Conservation (phyloP, 2,113 vertebrate genomes). For the Syngnathus floridae region DNA sequence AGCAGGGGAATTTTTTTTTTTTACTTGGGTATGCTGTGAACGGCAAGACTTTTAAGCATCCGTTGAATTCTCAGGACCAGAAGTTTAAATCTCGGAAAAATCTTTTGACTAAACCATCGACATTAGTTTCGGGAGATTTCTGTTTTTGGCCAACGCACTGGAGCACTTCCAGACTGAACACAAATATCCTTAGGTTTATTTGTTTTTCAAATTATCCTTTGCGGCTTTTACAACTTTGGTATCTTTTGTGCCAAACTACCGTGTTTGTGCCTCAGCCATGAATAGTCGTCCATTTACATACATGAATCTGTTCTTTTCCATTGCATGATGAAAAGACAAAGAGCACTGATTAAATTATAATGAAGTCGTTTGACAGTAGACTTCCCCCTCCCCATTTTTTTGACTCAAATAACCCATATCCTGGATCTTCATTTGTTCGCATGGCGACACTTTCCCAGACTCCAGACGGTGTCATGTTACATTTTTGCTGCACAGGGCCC, state of each 20-base stretch:
- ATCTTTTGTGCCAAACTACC: not conserved
- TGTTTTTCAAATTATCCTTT: not conserved
- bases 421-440: conserved; percentile 51
- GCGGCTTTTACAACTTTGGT: too few relatives aligned
- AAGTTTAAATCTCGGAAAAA: too few relatives aligned
- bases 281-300: not conserved
- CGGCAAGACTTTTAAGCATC: too few relatives aligned
- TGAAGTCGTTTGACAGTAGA: conserved; percentile 23
- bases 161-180: not conserved
- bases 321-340: not conserved
- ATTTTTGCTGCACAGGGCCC: conserved; percentile 57
- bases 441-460: conserved; percentile 64
- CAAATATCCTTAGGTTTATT: not conserved
- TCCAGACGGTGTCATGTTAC: conserved; percentile 60
- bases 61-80: too few relatives aligned
- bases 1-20: not conserved
- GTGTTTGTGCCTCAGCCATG: not conserved
- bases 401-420: conserved; percentile 43
- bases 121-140: not conserved
- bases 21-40: not conserved
- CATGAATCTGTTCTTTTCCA: not conserved
- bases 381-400: not conserved
- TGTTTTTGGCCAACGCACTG: not conserved
- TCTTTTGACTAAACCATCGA: too few relatives aligned
- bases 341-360: conserved; percentile 23